A percentile compares a stretch with the other conserved stretches of the same genome.
These are phyloP conservation scores for Cotesia glomerata DNA, from an alignment of 1,140 invertebrate species.

Conservation along the genomic window DNA sequence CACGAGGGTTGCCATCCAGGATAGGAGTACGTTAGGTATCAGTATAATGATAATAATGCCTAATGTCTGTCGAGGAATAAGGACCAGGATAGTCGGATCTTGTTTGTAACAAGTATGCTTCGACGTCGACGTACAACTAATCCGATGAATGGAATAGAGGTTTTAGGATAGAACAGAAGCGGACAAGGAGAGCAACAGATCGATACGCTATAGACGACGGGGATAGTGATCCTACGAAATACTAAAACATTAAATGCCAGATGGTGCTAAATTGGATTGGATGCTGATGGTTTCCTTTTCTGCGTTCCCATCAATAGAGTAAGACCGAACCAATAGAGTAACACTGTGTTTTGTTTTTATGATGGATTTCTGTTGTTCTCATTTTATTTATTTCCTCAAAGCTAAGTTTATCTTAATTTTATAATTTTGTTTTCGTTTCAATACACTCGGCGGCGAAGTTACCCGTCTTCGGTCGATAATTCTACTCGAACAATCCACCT, in stretches of 20 bases:
- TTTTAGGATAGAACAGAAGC: too few species aligned
- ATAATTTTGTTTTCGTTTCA: not conserved
- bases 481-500: slow-evolving; percentile 16
- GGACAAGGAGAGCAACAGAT: not conserved
- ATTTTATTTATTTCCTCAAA: not conserved
- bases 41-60: too few species aligned
- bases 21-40: not conserved
- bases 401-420: not conserved
- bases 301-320: not conserved
- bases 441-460: not conserved
- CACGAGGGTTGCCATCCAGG: not conserved
- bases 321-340: too few species aligned
- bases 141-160: slow-evolving; percentile 1
- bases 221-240: not conserved
- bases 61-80: not conserved
- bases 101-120: slow-evolving; percentile 10
- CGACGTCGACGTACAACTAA: not conserved
- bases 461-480: slow-evolving; percentile 20
- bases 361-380: not conserved
- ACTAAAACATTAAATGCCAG: slow-evolving; percentile 20
- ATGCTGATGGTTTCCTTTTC: not conserved
- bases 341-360: not conserved
- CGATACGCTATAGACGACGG: not conserved
- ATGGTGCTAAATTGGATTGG: slow-evolving; percentile 12
- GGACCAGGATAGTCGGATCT: not conserved